Percentiles rank a stretch among this genome's conserved stretches.
Conservation (phyloP, 1,140 invertebrate species). For the Zaprionus gabonicus region DNA sequence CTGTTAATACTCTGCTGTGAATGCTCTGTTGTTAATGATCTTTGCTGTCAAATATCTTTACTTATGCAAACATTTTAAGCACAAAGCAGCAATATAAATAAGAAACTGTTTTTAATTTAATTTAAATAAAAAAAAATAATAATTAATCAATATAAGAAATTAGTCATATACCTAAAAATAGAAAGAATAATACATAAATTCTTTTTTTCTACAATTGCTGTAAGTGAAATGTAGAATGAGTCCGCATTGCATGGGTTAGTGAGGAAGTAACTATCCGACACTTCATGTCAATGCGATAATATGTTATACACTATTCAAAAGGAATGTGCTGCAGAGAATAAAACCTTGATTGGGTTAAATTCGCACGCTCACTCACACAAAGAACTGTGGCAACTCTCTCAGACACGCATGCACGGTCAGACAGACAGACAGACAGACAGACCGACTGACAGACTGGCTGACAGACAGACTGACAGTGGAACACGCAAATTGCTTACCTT, state of each 20-base stretch:
- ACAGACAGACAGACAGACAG: background rate
- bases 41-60: no score
- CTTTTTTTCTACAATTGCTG: background rate
- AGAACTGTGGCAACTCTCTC: background rate
- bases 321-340: background rate
- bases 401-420: background rate
- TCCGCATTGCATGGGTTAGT: no score
- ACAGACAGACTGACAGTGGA: slow-evolving; percentile 5
- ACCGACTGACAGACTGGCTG: slow-evolving; percentile 8
- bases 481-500: slow-evolving; percentile 46
- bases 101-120: no score
- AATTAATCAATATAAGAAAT: no score
- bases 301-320: background rate
- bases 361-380: background rate
- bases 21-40: no score
- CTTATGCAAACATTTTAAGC: no score
- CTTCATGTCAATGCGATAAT: background rate
- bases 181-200: no score
- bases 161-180: no score
- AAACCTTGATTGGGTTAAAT: background rate
- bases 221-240: background rate
- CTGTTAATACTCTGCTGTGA: no score
- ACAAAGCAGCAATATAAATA: no score
- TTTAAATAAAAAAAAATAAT: no score
- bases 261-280: background rate